phyloP scores from a whole-genome alignment of 2,888 invertebrate species.

The Drosophila parthenogenetica region DNA sequence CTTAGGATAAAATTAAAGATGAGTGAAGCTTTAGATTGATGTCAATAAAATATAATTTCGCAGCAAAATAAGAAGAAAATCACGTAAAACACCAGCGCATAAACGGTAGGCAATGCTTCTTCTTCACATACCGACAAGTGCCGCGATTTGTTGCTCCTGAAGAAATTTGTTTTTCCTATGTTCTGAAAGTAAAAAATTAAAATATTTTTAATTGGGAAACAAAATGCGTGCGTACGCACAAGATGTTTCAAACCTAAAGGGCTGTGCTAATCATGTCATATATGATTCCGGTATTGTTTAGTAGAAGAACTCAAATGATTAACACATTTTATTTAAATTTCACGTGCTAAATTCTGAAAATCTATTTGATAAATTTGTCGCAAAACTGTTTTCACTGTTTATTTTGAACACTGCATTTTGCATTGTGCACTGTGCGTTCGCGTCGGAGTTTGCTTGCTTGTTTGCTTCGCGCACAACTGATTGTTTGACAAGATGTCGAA shows the following conservation, averaged over 20 bases:
- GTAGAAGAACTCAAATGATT: constrained; percentile 33
- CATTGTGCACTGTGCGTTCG: background rate
- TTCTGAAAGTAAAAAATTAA: constrained; percentile 31
- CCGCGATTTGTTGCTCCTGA: constrained; percentile 61
- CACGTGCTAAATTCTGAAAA: constrained; percentile 70
- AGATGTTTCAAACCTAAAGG: constrained; percentile 27
- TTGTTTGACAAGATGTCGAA: constrained; percentile 36
- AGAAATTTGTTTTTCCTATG: constrained; percentile 49
- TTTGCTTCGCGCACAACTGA: constrained; percentile 10
- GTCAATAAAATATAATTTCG: background rate
- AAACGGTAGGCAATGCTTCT: constrained; percentile 48
- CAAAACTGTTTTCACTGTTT: constrained; percentile 13
- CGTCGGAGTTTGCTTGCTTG: constrained; percentile 16
- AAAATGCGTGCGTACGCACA: constrained; percentile 31
- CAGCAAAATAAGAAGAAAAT: background rate
- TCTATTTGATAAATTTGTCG: constrained; percentile 30
- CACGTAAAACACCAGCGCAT: constrained; percentile 23
- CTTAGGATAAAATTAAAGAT: background rate
- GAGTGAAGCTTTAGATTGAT: background rate
- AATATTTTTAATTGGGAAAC: constrained; percentile 14
- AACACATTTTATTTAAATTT: constrained; percentile 64
- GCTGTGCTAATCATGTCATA: constrained; percentile 59
- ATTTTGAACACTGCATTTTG: constrained; percentile 24
- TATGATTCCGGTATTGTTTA: constrained; percentile 44
- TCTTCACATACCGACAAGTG: constrained; percentile 61